A percentile compares a stretch with the other conserved stretches of the same genome.
Conservation (phyloP, 2,888 invertebrate genomes). For the Globia sparganii region DNA sequence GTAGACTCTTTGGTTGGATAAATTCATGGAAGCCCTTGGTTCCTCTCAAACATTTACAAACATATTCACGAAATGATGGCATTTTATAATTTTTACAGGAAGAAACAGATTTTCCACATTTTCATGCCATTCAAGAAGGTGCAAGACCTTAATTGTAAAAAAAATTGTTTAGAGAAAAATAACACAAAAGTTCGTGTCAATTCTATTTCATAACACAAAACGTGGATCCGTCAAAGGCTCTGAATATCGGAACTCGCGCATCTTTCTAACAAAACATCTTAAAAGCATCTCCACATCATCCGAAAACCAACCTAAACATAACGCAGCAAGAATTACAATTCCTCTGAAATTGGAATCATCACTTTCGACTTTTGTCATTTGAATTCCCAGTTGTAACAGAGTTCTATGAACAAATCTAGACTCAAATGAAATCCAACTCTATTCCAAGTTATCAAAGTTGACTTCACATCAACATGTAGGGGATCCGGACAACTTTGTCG, state of each 20-base stretch:
- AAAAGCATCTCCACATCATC: constrained; percentile 43
- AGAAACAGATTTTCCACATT: neutral
- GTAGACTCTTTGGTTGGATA: neutral
- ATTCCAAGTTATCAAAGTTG: constrained; percentile 29
- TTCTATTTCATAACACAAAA: constrained; percentile 87
- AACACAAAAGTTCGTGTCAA: constrained; percentile 83
- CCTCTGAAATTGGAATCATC: constrained; percentile 59
- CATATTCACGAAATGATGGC: neutral
- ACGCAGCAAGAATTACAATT: constrained; percentile 43
- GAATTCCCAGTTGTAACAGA: constrained; percentile 68
- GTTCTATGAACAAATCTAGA: constrained; percentile 66
- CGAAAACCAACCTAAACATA: constrained; percentile 61
- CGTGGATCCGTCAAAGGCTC: constrained; percentile 87
- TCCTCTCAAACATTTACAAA: neutral
- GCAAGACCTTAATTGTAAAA: constrained; percentile 38
- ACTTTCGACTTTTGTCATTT: constrained; percentile 80
- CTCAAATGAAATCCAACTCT: constrained; percentile 53
- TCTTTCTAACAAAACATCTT: constrained; percentile 64
- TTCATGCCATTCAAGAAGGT: constrained; percentile 4
- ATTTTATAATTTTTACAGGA: neutral
- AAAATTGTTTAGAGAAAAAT: constrained; percentile 60
- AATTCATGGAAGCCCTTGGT: neutral
- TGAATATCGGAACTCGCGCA: constrained; percentile 84
- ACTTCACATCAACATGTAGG: constrained; percentile 39
- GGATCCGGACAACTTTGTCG: constrained; percentile 67